Conservation (phyloP, 2,113 vertebrate species). For the Rhinogobius similis region DNA sequence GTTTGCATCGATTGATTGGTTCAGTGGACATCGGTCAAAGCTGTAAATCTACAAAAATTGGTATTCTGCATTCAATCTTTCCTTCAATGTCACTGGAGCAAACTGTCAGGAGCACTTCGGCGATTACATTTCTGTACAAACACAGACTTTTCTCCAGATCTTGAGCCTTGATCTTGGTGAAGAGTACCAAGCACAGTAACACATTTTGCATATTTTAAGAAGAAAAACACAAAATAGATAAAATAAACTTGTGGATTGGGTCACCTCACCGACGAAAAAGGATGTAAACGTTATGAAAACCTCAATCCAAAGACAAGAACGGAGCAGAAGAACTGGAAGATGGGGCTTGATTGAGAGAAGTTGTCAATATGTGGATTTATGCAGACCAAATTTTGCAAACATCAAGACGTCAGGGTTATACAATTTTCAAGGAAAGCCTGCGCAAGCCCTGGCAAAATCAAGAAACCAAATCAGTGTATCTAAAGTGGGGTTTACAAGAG, state of each 20-base stretch:
- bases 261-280: background rate
- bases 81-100: background rate
- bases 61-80: no score
- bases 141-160: background rate
- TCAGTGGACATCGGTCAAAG: background rate
- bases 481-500: conserved; percentile 12
- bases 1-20: conserved; percentile 9
- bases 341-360: conserved; percentile 24
- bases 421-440: conserved; percentile 8
- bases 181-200: background rate
- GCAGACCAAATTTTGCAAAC: conserved; percentile 1
- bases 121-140: no score
- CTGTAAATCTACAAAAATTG: no score
- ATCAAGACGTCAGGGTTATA: background rate
- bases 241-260: background rate
- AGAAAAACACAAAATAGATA: background rate
- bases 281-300: conserved; percentile 51
- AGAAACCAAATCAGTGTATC: conserved; percentile 20
- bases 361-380: conserved; percentile 25
- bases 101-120: background rate
- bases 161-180: background rate
- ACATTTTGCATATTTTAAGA: background rate
- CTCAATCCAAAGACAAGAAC: conserved; percentile 33
- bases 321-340: conserved; percentile 41
- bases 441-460: conserved; percentile 20